Conservation (phyloP, 2,113 vertebrate species). For the Tragelaphus buxtoni region DNA sequence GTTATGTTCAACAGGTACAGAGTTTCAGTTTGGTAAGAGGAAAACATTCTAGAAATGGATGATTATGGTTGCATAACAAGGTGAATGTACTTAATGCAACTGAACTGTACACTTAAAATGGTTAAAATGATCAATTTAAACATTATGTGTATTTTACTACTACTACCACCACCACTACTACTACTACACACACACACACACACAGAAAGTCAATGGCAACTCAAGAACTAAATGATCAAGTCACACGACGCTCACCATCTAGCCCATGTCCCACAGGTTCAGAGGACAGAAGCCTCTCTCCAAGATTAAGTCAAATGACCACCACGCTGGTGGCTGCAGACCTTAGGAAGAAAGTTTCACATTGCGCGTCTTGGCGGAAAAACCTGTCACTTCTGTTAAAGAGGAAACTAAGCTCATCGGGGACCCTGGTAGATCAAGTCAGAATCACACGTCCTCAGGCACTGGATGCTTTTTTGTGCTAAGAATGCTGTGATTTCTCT, state of each 20-base stretch:
- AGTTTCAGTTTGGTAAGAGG: background rate
- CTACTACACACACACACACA: background rate
- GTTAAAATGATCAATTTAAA: background rate
- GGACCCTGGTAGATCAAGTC: background rate
- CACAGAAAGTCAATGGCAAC: background rate
- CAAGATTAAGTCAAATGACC: background rate
- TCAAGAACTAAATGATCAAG: background rate
- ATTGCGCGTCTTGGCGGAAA: background rate
- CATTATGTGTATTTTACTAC: background rate
- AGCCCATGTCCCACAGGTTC: background rate
- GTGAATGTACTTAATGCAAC: background rate
- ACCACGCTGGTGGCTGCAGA: background rate
- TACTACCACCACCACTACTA: background rate
- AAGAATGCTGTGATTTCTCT: background rate
- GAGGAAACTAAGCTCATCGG: background rate
- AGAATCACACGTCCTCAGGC: conserved; percentile 16
- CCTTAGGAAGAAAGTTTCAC: background rate
- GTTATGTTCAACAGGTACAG: background rate
- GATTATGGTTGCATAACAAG: background rate
- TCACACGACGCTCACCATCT: background rate
- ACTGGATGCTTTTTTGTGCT: background rate
- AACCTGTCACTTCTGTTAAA: conserved; percentile 20
- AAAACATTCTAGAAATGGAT: background rate
- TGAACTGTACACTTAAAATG: background rate
- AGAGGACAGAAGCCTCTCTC: background rate